phyloP scores from a whole-genome alignment of 2,888 invertebrate genomes.

The Ceriagrion tenellum region DNA sequence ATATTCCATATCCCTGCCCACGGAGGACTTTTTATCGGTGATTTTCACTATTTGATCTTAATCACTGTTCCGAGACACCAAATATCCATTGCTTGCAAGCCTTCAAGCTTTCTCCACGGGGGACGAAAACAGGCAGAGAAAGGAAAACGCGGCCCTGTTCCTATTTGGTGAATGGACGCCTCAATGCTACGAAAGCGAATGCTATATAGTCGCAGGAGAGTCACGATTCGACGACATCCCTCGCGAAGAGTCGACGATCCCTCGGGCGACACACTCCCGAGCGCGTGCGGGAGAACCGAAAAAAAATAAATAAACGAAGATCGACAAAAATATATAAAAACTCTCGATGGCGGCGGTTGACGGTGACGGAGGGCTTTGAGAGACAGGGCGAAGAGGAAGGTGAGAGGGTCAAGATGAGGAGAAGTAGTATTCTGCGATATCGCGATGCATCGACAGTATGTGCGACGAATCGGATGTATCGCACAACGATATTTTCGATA shows the following conservation, averaged over 20 bases:
- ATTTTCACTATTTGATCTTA: too few relatives aligned
- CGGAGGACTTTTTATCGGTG: too few relatives aligned
- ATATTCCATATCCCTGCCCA: too few relatives aligned
- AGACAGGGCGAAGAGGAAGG: conserved; percentile 39
- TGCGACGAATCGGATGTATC: too few relatives aligned
- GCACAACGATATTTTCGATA: too few relatives aligned
- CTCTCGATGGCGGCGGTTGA: not conserved
- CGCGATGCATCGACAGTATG: too few relatives aligned
- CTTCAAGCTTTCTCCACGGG: too few relatives aligned
- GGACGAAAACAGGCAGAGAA: not conserved
- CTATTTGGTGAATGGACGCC: not conserved
- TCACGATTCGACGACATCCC: not conserved
- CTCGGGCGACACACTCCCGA: not conserved
- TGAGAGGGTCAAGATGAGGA: conserved; percentile 60
- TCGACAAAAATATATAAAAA: not conserved
- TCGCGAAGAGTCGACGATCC: not conserved
- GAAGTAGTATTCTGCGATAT: not conserved
- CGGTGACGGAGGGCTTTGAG: not conserved
- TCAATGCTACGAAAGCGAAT: not conserved
- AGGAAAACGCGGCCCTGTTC: not conserved
- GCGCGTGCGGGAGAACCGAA: not conserved
- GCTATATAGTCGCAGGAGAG: not conserved
- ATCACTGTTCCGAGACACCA: too few relatives aligned
- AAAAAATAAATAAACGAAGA: not conserved
- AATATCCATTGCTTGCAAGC: too few relatives aligned